A percentile compares a stretch with the other conserved stretches of the same genome.
These are phyloP conservation scores for Torymus tubicola DNA, from an alignment of 2,888 invertebrate genomes.

Conservation along the genomic window DNA sequence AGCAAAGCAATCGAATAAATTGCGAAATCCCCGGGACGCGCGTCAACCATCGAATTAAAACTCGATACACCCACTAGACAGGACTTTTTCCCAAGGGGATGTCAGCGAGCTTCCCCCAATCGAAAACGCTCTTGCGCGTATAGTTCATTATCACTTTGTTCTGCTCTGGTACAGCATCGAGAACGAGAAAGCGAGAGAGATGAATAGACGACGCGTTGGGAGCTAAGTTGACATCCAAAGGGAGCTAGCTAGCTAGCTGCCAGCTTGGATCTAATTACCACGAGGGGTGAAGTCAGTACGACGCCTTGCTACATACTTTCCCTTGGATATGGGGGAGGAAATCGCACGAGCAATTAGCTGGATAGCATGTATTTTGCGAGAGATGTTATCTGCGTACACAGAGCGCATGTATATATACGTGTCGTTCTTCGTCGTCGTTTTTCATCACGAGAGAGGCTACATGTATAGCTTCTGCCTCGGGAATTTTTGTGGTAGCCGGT, in stretches of 20 bases:
- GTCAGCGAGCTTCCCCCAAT: no score
- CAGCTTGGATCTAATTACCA: constrained; percentile 71
- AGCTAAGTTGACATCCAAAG: constrained; percentile 66
- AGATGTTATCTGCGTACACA: no score
- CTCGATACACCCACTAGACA: not conserved
- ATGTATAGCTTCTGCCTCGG: no score
- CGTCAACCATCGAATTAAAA: constrained; percentile 38
- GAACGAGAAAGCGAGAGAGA: not conserved
- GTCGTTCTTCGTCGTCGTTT: no score
- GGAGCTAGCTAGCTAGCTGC: constrained; percentile 64
- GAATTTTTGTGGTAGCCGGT: no score
- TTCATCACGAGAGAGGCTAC: no score
- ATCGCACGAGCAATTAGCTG: not conserved
- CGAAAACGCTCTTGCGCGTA: constrained; percentile 10
- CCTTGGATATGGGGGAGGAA: constrained; percentile 50
- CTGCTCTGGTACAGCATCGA: no score
- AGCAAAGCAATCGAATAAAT: constrained; percentile 25
- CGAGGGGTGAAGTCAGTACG: constrained; percentile 56
- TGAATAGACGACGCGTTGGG: constrained; percentile 22
- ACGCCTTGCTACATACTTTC: constrained; percentile 17
- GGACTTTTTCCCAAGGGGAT: no score
- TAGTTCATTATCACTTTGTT: constrained; percentile 57
- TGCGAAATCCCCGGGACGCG: constrained; percentile 7
- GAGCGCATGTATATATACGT: no score
- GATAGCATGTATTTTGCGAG: no score